Conservation (phyloP, 2,797 vertebrate genomes). For the Mus caroli region DNA sequence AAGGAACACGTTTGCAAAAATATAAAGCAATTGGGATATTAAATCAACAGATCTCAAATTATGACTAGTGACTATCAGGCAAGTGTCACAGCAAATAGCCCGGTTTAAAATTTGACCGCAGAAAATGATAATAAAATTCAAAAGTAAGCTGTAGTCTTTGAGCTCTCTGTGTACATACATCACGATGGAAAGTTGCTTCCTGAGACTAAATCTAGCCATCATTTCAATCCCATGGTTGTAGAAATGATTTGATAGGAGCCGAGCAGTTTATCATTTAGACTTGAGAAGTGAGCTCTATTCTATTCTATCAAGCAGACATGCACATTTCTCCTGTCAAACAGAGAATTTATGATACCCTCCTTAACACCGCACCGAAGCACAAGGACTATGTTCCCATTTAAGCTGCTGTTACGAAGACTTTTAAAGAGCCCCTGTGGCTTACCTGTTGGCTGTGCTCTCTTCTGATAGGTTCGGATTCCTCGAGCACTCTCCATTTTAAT, state of each 20-base stretch:
- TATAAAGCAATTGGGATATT: neutral
- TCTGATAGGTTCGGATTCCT: conserved; percentile 94
- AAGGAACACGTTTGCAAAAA: neutral
- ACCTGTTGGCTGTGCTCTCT: conserved; percentile 95
- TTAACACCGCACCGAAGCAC: conserved; percentile 49
- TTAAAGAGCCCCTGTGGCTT: conserved; percentile 75
- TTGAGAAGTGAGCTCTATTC: conserved; percentile 57
- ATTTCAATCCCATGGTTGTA: conserved; percentile 66
- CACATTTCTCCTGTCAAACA: conserved; percentile 63
- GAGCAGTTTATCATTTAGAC: conserved; percentile 71
- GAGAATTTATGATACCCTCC: conserved; percentile 63
- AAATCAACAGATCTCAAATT: neutral
- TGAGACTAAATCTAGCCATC: conserved; percentile 57
- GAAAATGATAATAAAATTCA: neutral
- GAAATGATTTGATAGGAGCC: conserved; percentile 63
- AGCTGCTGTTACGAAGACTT: neutral
- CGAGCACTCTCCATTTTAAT: conserved; percentile 90
- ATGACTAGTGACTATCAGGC: neutral
- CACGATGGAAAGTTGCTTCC: conserved; percentile 3
- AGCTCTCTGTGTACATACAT: conserved; percentile 20
- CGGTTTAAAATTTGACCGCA: conserved; percentile 33
- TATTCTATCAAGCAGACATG: conserved; percentile 61
- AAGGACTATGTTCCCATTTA: conserved; percentile 34
- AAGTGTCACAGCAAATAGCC: neutral
- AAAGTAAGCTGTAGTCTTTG: neutral